Evolutionary conservation across 2,888 invertebrate genomes (phyloP).

Genomic region (Drymonia ruficornis): DNA sequence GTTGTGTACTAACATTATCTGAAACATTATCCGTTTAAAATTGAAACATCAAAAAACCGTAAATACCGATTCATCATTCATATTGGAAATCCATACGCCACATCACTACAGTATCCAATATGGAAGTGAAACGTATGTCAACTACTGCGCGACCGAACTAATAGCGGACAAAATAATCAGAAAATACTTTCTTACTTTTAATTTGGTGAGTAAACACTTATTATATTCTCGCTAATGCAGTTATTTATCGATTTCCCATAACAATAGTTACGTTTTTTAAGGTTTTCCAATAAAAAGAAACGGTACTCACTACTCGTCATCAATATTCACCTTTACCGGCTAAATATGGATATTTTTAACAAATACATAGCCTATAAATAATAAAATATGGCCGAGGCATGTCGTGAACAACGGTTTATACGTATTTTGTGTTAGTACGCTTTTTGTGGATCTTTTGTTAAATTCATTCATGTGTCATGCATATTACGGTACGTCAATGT

Average conservation of each 20-base stretch:
- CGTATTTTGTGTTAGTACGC: constrained; percentile 50
- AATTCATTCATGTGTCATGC: constrained; percentile 27
- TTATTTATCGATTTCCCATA: constrained; percentile 21
- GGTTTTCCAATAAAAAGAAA: constrained; percentile 27
- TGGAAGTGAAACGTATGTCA: constrained; percentile 81
- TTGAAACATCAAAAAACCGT: background rate
- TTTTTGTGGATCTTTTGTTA: constrained; percentile 30
- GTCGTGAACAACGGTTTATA: constrained; percentile 46
- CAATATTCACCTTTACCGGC: constrained; percentile 54
- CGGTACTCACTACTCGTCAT: constrained; percentile 47
- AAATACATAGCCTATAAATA: constrained; percentile 37
- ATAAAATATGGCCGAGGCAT: constrained; percentile 39
- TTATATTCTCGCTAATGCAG: constrained; percentile 24
- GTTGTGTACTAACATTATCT: no score
- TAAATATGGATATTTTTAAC: constrained; percentile 48
- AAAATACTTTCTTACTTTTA: constrained; percentile 59
- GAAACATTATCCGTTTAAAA: no score
- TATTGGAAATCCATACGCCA: constrained; percentile 3
- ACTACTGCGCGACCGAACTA: constrained; percentile 70
- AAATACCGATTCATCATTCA: constrained; percentile 3
- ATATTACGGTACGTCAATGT: constrained; percentile 38
- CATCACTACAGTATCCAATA: constrained; percentile 73
- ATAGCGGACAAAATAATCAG: constrained; percentile 75
- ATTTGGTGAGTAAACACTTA: constrained; percentile 68
- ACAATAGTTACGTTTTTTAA: constrained; percentile 12